Evolutionary conservation across 2,888 invertebrate genomes (phyloP).

Genomic region (Dorcus parallelipipedus): DNA sequence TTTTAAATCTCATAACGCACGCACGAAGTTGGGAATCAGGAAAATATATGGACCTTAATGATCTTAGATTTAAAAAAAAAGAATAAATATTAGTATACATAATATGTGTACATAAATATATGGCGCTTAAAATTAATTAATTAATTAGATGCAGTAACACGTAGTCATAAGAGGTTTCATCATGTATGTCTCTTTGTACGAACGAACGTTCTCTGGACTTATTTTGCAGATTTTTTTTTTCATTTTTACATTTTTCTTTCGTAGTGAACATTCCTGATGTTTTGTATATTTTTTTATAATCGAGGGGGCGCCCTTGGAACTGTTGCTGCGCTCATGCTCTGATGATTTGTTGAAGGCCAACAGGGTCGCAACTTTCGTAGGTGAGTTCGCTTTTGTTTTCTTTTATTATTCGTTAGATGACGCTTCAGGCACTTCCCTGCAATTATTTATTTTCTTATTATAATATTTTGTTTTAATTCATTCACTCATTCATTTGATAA

Average conservation of each 20-base stretch:
- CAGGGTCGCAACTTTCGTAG: too few species aligned
- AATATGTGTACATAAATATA: slow-evolving; percentile 28
- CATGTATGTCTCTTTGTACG: not conserved
- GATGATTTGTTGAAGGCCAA: not conserved
- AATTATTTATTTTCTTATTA: too few species aligned
- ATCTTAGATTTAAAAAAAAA: slow-evolving; percentile 6
- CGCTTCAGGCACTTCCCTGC: too few species aligned
- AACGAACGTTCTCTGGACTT: too few species aligned
- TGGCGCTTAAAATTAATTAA: slow-evolving; percentile 19
- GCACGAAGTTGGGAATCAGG: slow-evolving; percentile 13
- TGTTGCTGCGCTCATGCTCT: not conserved
- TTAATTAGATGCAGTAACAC: slow-evolving; percentile 11
- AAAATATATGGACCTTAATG: slow-evolving; percentile 22
- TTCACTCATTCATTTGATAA: too few species aligned
- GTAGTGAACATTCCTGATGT: not conserved
- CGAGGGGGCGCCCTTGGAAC: not conserved
- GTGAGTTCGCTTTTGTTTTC: too few species aligned
- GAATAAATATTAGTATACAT: slow-evolving; percentile 14
- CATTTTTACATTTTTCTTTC: not conserved
- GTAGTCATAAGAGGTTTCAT: not conserved
- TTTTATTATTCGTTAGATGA: too few species aligned
- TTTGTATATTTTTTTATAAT: not conserved
- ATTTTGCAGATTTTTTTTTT: not conserved
- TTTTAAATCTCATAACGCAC: too few species aligned
- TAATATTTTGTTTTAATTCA: too few species aligned